Base-by-base conservation (phyloP, 30 jellyfish, hydroid and myxozoan genomes). In the Kudoa iwatai region DNA sequence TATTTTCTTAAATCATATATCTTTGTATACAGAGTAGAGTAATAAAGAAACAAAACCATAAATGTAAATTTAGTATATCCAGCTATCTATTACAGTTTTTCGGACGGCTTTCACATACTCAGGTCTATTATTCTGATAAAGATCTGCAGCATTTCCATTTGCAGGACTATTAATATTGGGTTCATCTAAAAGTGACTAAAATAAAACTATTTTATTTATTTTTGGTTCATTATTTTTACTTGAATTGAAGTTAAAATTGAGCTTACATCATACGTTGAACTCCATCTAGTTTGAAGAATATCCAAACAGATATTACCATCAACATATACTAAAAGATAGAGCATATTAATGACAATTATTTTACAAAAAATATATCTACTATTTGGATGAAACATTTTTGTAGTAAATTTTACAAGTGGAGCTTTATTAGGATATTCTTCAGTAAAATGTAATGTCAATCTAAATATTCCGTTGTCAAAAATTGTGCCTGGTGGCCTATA, bases 381-480 rank as follows among this genome's bases (percentile, higher is more conserved):
- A 49, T 67, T 67, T 2, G 90, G 90, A 38, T 67, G 90, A 53
- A 67, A 67, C 90, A 67, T 67, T 46, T 67, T 67, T 9, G 90
- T 57, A 15, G 58, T 47, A 43, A 67, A 67, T 52, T 67, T 67
- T 12, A 67, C 85, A 6, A 53, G 57, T 42, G 90, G 90, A 20
- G 90, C 84, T 40, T 67, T 67, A 49, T 67, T 58, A 14, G 90
- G 90, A 47, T 67, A 67, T 54, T 67, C 90, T 45, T 67, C 90
- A 17, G 90, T 58, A 45, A 67, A 67, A 46, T 67, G 84, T 82
- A 67, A 53, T 23, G 69, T 66, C 36, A 66, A 48, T 22, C 84
- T 57, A 42, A 66, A 66, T 12, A 83, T 57, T 55, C 89, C 89
- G 51, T 53, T 83, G 45, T 65, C 89, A 51, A 56, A 65, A 3